Conservation (phyloP, 1,140 invertebrate species). For the Drosophila melanogaster region Release_6_plus_ISO1_MT NT_033777.3:31055001-31055500, state of each 20-base stretch:
- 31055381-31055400: slow-evolving; percentile 61
- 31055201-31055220: slow-evolving; percentile 47
- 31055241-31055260: slow-evolving; percentile 83
- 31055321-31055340: slow-evolving; percentile 31
- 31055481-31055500: slow-evolving; percentile 39
- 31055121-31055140: slow-evolving; percentile 20
- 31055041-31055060: slow-evolving; percentile 15
- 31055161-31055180: slow-evolving; percentile 58
- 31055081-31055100: slow-evolving; percentile 51
- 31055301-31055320: slow-evolving; percentile 33
- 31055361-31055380: slow-evolving; percentile 31
- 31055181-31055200: slow-evolving; percentile 39
- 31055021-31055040: slow-evolving; percentile 45
- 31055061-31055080: slow-evolving; percentile 28
- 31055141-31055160: slow-evolving; percentile 49
- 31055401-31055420: slow-evolving; percentile 25
- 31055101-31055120: slow-evolving; percentile 55
- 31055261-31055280: slow-evolving; percentile 80
- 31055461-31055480: slow-evolving; percentile 52
- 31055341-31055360: slow-evolving; percentile 26
- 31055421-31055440: not conserved
- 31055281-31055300: slow-evolving; percentile 57
- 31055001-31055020: slow-evolving; percentile 61
- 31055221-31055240: slow-evolving; percentile 81
- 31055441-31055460: slow-evolving; percentile 1